Conservation (phyloP, 2,797 vertebrate genomes). For the Anabas testudineus region DNA sequence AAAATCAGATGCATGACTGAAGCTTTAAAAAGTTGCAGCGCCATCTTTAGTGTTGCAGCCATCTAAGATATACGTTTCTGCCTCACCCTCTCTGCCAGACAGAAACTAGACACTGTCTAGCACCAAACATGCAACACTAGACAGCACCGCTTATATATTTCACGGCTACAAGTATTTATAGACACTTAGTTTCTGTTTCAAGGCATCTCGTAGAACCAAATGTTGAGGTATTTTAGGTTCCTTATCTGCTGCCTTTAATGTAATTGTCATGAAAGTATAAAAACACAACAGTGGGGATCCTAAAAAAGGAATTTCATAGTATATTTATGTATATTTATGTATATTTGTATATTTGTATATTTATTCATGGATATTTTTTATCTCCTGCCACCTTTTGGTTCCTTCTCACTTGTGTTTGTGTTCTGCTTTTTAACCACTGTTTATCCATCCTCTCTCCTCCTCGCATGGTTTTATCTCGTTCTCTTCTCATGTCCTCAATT, state of each 20-base stretch:
- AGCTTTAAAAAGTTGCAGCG: slow-evolving; percentile 50
- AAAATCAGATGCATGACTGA: slow-evolving; percentile 27
- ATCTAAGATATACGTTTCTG: slow-evolving; percentile 58
- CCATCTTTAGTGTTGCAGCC: slow-evolving; percentile 17
- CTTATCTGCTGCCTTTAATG: too few relatives aligned
- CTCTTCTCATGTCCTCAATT: slow-evolving; percentile 39
- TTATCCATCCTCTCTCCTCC: slow-evolving; percentile 8
- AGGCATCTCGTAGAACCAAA: slow-evolving; percentile 6
- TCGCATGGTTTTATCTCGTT: slow-evolving; percentile 34
- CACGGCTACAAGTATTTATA: slow-evolving; percentile 56
- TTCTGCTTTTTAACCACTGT: background rate
- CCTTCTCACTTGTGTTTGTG: background rate
- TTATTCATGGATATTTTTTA: too few relatives aligned
- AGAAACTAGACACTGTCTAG: slow-evolving; percentile 68
- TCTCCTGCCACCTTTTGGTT: background rate
- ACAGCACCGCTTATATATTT: slow-evolving; percentile 50
- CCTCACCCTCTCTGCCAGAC: slow-evolving; percentile 54
- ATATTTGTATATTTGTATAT: too few relatives aligned
- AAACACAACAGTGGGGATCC: too few relatives aligned
- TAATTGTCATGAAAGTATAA: too few relatives aligned
- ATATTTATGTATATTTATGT: too few relatives aligned
- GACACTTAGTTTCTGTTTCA: slow-evolving; percentile 37
- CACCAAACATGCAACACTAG: slow-evolving; percentile 43
- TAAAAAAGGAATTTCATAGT: too few relatives aligned
- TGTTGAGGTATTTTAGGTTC: background rate